Conservation (phyloP, 1,140 invertebrate genomes). For the Neoseiulus cucumeris region DNA sequence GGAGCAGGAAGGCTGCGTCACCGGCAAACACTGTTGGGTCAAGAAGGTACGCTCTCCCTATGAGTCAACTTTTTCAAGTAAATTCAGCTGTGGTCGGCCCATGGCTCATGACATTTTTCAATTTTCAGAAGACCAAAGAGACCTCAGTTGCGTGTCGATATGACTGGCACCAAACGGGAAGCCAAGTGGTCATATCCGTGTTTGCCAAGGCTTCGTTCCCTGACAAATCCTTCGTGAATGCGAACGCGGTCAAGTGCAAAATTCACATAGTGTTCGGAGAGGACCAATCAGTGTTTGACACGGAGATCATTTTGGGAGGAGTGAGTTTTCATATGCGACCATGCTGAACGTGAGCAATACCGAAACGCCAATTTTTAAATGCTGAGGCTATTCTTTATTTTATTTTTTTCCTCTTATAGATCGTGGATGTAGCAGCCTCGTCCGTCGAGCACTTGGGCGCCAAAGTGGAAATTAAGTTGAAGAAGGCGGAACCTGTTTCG, state of each 20-base stretch:
- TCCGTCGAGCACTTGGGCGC: constrained; percentile 57
- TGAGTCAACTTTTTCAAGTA: constrained; percentile 20
- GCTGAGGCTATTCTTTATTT: not conserved
- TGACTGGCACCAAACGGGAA: constrained; percentile 80
- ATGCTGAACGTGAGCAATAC: not conserved
- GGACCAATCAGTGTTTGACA: constrained; percentile 47
- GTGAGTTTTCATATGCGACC: constrained; percentile 35
- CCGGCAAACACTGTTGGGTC: constrained; percentile 65
- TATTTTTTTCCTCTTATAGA: constrained; percentile 21
- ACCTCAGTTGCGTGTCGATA: constrained; percentile 52
- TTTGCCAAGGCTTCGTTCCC: constrained; percentile 79
- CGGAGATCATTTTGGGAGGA: constrained; percentile 61
- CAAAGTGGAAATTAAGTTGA: constrained; percentile 87
- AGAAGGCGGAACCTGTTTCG: constrained; percentile 56
- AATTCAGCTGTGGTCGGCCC: too few relatives aligned
- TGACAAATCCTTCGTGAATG: constrained; percentile 44
- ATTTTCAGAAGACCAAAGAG: constrained; percentile 26
- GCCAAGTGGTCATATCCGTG: constrained; percentile 56
- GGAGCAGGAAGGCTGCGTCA: constrained; percentile 58
- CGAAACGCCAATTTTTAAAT: not conserved
- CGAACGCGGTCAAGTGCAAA: constrained; percentile 61
- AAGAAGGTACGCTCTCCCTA: constrained; percentile 38
- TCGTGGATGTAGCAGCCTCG: constrained; percentile 35
- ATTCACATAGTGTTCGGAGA: constrained; percentile 57
- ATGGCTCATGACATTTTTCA: too few relatives aligned